Conservation (phyloP, 2,797 vertebrate genomes). For the Silurus lanzhouensis region DNA sequence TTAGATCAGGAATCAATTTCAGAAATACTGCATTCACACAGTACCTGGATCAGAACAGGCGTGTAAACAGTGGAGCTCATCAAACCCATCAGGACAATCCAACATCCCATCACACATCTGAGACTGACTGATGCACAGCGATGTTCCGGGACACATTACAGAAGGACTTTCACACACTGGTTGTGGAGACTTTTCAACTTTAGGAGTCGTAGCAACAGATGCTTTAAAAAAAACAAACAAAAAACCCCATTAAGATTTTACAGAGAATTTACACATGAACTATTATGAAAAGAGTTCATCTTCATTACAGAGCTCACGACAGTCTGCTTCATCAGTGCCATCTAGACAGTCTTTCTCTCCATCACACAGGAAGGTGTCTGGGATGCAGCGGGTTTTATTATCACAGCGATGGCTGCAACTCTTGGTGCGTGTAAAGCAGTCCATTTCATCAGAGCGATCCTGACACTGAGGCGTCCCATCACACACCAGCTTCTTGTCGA, state of each 20-base stretch:
- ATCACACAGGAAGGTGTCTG: constrained; percentile 51
- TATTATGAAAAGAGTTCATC: too few relatives aligned
- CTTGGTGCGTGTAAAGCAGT: constrained; percentile 69
- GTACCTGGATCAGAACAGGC: constrained; percentile 64
- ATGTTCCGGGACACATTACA: constrained; percentile 66
- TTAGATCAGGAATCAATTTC: constrained; percentile 39
- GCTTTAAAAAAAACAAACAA: neutral
- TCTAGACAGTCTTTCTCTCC: constrained; percentile 73
- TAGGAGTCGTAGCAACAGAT: neutral
- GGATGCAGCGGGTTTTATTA: constrained; percentile 60
- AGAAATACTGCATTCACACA: neutral
- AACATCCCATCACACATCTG: constrained; percentile 75
- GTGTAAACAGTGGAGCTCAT: constrained; percentile 73
- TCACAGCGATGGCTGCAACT: constrained; percentile 74
- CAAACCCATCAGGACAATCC: constrained; percentile 83
- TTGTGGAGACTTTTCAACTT: constrained; percentile 70
- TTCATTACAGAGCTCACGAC: constrained; percentile 60
- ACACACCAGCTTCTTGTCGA: constrained; percentile 61
- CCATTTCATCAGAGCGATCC: constrained; percentile 67
- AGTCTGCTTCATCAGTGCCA: constrained; percentile 68
- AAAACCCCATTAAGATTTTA: too few relatives aligned
- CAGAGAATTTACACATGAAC: too few relatives aligned
- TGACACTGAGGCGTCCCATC: constrained; percentile 72
- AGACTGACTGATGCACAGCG: constrained; percentile 64
- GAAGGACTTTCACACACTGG: constrained; percentile 41